Percentiles rank a stretch among this genome's conserved stretches.
phyloP scores from a whole-genome alignment of 2,797 vertebrate species.

The Tachyglossus aculeatus region DNA sequence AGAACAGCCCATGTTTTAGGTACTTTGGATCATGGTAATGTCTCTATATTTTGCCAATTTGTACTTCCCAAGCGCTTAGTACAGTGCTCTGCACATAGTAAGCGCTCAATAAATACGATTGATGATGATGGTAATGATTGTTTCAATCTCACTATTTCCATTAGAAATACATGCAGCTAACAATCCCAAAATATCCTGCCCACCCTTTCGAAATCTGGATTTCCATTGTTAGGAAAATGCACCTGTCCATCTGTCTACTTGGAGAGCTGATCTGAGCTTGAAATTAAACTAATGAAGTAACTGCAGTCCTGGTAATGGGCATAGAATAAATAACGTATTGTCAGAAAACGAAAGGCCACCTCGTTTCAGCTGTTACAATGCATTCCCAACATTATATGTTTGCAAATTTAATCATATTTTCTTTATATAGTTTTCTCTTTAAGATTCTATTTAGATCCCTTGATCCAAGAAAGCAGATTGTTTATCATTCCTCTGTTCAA shows the following conservation, averaged over 20 bases:
- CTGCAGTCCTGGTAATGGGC: not conserved
- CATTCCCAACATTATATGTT: slow-evolving; percentile 17
- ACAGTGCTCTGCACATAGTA: too few relatives aligned
- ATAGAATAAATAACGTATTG: slow-evolving; percentile 53
- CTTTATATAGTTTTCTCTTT: slow-evolving; percentile 45
- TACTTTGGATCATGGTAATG: not conserved
- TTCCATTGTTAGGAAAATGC: not conserved
- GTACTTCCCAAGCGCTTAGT: too few relatives aligned
- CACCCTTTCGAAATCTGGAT: slow-evolving; percentile 37
- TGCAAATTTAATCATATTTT: slow-evolving; percentile 64
- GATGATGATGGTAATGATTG: not conserved
- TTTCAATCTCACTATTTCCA: not conserved
- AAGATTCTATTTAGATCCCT: slow-evolving; percentile 37
- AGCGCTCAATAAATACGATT: too few relatives aligned
- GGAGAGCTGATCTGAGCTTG: not conserved
- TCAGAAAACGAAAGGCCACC: slow-evolving; percentile 18
- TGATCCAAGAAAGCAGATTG: not conserved
- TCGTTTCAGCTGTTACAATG: slow-evolving; percentile 32
- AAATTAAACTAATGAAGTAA: not conserved
- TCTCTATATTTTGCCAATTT: too few relatives aligned
- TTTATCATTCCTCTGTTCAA: slow-evolving; percentile 31
- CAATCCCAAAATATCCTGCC: not conserved
- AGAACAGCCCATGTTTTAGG: fast-evolving
- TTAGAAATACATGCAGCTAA: not conserved
- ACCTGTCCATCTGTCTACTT: not conserved